Percentiles rank a stretch among this genome's conserved stretches.
Conservation (phyloP, 2,888 invertebrate species). For the Xylophagus ater region DNA sequence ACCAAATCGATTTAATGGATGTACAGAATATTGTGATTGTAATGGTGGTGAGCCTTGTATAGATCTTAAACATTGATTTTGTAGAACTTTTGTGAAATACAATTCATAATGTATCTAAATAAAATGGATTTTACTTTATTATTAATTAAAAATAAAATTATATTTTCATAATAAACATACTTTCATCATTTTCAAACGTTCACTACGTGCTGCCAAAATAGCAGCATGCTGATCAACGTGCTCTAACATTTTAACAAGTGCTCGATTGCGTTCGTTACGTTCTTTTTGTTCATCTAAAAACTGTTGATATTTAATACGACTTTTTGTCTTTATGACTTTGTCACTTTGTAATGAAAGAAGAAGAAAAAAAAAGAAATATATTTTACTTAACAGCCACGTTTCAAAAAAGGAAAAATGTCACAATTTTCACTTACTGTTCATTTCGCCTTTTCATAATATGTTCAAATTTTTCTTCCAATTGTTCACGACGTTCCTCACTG, state of each 20-base stretch:
- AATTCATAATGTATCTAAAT: constrained; percentile 35
- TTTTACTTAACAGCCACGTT: constrained; percentile 11
- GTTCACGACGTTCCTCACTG: constrained; percentile 45
- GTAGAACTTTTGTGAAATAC: constrained; percentile 36
- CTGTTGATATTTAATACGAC: constrained; percentile 33
- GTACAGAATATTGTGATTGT: not conserved
- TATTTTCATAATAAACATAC: constrained; percentile 27
- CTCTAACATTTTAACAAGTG: constrained; percentile 46
- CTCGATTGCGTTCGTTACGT: constrained; percentile 49
- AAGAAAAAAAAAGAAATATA: not conserved
- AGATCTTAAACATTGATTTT: constrained; percentile 31
- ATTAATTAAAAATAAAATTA: not conserved
- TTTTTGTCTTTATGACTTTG: constrained; percentile 27
- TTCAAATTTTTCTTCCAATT: constrained; percentile 44
- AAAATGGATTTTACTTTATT: constrained; percentile 1
- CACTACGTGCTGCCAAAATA: constrained; percentile 47
- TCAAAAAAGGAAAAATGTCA: constrained; percentile 7
- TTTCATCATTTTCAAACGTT: constrained; percentile 45
- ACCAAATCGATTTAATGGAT: constrained; percentile 3
- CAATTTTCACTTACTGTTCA: constrained; percentile 39
- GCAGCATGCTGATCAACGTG: constrained; percentile 47
- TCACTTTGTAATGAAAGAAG: constrained; percentile 23
- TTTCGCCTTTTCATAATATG: constrained; percentile 41
- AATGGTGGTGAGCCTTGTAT: constrained; percentile 22
- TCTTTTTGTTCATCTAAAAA: constrained; percentile 47